Evolutionary conservation across 92 coral and sea anemone species (phyloP).

Genomic region (Porites evermanni): DNA sequence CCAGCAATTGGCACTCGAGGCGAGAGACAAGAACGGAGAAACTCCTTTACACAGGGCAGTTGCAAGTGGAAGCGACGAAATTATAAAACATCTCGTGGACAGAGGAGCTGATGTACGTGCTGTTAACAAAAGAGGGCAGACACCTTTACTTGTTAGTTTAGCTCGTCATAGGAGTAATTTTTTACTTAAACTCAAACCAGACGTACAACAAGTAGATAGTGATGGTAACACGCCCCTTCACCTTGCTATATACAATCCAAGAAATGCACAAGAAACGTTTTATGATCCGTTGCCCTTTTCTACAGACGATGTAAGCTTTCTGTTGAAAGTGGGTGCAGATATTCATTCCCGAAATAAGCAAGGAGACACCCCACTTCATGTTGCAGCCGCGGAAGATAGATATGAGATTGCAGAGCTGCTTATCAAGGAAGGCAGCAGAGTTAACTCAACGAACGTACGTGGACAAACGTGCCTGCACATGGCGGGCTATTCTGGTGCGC

Average conservation of each 20-base stretch:
- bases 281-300: not conserved
- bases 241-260: not conserved
- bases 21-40: conserved; percentile 44
- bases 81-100: conserved; percentile 51
- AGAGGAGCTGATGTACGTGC: conserved; percentile 59
- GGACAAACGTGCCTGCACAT: conserved; percentile 32
- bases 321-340: conserved; percentile 16
- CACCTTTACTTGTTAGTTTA: conserved; percentile 46
- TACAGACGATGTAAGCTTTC: not conserved
- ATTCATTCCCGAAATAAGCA: conserved; percentile 9
- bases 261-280: not conserved
- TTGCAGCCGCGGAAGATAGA: not conserved
- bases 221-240: conserved; percentile 21
- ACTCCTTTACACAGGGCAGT: conserved; percentile 74
- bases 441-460: not conserved
- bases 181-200: not conserved
- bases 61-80: conserved; percentile 33
- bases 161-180: not conserved
- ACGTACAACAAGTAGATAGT: not conserved
- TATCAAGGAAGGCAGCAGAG: conserved; percentile 7
- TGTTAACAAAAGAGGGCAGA: conserved; percentile 40
- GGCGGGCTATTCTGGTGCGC: not conserved
- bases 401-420: conserved; percentile 14
- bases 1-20: conserved; percentile 12
- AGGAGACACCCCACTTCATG: conserved; percentile 33